Evolutionary conservation across 2,113 vertebrate genomes (phyloP).

Genomic region (Ceyx melanurus): DNA sequence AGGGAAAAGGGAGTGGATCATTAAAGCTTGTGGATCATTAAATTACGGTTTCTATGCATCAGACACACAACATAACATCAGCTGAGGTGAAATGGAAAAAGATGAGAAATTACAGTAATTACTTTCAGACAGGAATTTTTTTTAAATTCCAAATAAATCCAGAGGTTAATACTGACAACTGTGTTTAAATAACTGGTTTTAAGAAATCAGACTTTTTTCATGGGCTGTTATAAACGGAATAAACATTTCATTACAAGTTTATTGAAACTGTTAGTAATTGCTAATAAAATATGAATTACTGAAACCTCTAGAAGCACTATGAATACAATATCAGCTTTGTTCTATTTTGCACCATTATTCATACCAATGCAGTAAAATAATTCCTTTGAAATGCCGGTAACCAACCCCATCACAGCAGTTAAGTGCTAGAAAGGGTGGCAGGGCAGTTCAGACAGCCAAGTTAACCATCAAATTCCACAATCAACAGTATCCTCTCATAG

Average conservation of each 20-base stretch:
- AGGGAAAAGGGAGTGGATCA: background rate
- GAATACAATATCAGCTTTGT: background rate
- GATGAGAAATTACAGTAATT: background rate
- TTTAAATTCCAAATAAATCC: background rate
- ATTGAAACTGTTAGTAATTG: constrained; percentile 30
- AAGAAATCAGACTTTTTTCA: background rate
- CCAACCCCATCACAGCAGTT: background rate
- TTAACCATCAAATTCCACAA: background rate
- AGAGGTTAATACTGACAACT: background rate
- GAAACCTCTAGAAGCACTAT: background rate
- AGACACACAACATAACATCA: background rate
- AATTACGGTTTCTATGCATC: background rate
- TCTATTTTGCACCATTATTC: background rate
- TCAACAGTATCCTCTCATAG: background rate
- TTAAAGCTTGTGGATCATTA: background rate
- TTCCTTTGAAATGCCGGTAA: background rate
- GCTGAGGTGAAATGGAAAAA: background rate
- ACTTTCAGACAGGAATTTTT: background rate
- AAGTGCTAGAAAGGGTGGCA: background rate
- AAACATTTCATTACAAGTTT: constrained; percentile 20
- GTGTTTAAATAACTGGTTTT: background rate
- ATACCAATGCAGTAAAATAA: background rate
- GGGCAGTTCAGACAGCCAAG: background rate
- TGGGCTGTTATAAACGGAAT: background rate
- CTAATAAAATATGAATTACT: constrained; percentile 22